Evolutionary conservation across 2,797 vertebrate genomes (phyloP).

Genomic region (Clangula hyemalis): DNA sequence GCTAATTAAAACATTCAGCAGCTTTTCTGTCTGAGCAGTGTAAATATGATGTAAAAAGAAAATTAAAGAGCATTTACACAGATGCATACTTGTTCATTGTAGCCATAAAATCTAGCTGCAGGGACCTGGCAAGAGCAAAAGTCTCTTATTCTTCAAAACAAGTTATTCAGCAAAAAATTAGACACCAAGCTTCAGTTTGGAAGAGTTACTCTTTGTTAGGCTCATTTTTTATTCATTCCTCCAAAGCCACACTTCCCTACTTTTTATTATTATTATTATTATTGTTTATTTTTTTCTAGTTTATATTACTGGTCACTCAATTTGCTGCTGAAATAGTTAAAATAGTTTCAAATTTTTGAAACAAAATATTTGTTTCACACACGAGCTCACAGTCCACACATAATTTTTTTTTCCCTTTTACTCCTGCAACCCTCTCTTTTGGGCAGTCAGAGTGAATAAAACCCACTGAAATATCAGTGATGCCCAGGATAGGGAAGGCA

Average conservation of each 20-base stretch:
- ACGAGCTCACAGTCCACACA: slow-evolving; percentile 31
- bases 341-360: not conserved
- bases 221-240: slow-evolving; percentile 20
- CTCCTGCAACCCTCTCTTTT: slow-evolving; percentile 9
- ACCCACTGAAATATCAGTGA: slow-evolving; percentile 24
- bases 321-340: slow-evolving; percentile 8
- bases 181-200: slow-evolving; percentile 1
- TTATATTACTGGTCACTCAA: not conserved
- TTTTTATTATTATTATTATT: not conserved
- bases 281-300: not conserved
- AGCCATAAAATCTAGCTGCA: slow-evolving; percentile 63
- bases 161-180: slow-evolving; percentile 31
- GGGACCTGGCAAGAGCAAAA: slow-evolving; percentile 12
- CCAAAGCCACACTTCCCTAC: not conserved
- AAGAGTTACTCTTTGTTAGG: slow-evolving; percentile 16
- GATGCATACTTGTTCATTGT: slow-evolving; percentile 60
- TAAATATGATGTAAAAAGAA: slow-evolving; percentile 63
- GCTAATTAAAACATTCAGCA: slow-evolving; percentile 63
- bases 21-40: slow-evolving; percentile 58
- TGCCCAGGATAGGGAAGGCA: slow-evolving; percentile 2
- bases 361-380: slow-evolving; percentile 50
- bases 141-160: slow-evolving; percentile 13
- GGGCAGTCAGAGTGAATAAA: slow-evolving; percentile 20
- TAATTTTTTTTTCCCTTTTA: not conserved
- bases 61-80: slow-evolving; percentile 59